Evolutionary conservation across 2,113 vertebrate genomes (phyloP), one percentile per base, ranked within the genome.

Genomic region (Hymenochirus boettgeri): DNA sequence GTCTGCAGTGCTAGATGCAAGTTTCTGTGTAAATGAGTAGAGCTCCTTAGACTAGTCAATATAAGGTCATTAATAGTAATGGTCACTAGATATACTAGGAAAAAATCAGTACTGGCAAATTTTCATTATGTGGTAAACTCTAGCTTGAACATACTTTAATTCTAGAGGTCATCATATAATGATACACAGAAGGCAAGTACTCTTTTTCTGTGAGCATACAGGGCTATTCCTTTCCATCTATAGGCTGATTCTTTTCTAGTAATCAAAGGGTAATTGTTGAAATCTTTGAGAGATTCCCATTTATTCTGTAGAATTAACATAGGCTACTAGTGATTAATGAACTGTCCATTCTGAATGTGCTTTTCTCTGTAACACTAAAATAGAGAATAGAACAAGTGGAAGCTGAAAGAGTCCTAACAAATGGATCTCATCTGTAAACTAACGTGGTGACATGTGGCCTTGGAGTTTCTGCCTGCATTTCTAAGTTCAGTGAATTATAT

Each of bases 401-500:
- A 48, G 39, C 65, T 67, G 53, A 67, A 57, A 53, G 56, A 45
- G 47, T 39, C 24, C 47, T 67, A 60, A 67, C 65, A 67, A 66
- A 67, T 67, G 65, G 65, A 60, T 26, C 22, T 67, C 65, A 60
- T 55, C 65, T 67, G 57, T 59, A 67, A 35, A 53, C 56, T 67
- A 33, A 59, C 65, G 48, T 60, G 64, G 45, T 15, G 65, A 67
- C 65, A 67, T 67, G 65, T 67, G 64, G 57, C 64, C 64, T 67
- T 33, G 46, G 65, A 60, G 57, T 67, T 60, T 67, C 56, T 48
- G 51, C 56, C 55, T 58, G 46, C 63, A 42, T 66, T 35, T 58
- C 17, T 29, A 17, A 42, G 21, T 42, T 19, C 12, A 35, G 17
- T 59, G 31, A 58, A 59, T 59, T 10, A 59, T 52, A 58, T 67